phyloP scores from a whole-genome alignment of 2,888 invertebrate species.

The Lasioglossum figueresi region DNA sequence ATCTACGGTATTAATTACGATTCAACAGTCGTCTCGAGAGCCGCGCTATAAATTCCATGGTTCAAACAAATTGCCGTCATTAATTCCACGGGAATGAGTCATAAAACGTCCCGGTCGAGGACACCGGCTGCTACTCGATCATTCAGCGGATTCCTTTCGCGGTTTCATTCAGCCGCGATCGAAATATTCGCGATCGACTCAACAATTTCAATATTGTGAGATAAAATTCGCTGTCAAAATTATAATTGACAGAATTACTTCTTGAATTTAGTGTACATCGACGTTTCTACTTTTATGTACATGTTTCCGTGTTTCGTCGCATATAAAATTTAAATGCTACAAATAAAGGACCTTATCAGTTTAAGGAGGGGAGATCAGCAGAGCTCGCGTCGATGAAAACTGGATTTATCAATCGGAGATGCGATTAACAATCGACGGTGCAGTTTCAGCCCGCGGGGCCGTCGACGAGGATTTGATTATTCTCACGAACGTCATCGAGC shows the following conservation, averaged over 20 bases:
- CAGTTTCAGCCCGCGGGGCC: constrained; percentile 40
- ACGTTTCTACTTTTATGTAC: not conserved
- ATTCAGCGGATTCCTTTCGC: constrained; percentile 1
- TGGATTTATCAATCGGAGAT: not conserved
- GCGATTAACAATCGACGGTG: constrained; percentile 46
- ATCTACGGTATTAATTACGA: constrained; percentile 5
- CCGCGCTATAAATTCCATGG: constrained; percentile 10
- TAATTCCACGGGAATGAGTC: constrained; percentile 28
- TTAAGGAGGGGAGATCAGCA: not conserved
- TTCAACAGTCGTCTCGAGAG: not conserved
- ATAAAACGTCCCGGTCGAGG: constrained; percentile 20
- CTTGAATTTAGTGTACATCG: not conserved
- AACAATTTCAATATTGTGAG: not conserved
- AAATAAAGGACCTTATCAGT: too few species aligned
- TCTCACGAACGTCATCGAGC: constrained; percentile 17
- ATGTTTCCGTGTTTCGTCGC: not conserved
- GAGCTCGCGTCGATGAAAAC: not conserved
- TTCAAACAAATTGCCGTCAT: constrained; percentile 8
- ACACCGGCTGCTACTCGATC: not conserved
- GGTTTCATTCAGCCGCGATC: constrained; percentile 10
- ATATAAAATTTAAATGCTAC: too few species aligned
- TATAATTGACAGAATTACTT: not conserved
- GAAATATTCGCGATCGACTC: not conserved
- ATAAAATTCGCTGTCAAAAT: not conserved
- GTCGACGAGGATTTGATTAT: constrained; percentile 44